A percentile compares a stretch with the other conserved stretches of the same genome.
Conservation (phyloP, 2,888 invertebrate genomes). For the Camponotus fellah region DNA sequence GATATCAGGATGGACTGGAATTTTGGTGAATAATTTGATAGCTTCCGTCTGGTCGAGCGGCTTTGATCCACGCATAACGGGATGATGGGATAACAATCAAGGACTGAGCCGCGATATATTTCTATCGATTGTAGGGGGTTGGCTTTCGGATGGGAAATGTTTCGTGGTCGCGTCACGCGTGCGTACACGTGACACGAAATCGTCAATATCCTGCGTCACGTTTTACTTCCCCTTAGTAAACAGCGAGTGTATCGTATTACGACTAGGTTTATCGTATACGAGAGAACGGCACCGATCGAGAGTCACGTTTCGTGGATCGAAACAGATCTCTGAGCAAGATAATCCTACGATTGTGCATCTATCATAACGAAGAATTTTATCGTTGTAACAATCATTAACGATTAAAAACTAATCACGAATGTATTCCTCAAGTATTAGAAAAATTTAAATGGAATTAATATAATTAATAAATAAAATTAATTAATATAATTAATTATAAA, state of each 20-base stretch:
- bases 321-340: neutral
- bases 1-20: constrained; percentile 12
- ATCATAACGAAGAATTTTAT: neutral
- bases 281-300: constrained; percentile 7
- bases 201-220: constrained; percentile 68
- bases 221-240: constrained; percentile 62
- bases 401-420: neutral
- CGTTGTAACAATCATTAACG: neutral
- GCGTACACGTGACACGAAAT: constrained; percentile 68
- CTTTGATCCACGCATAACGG: constrained; percentile 54
- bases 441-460: neutral
- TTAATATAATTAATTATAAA: neutral
- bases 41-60: constrained; percentile 13
- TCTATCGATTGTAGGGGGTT: constrained; percentile 62
- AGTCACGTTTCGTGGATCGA: constrained; percentile 33
- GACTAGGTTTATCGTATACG: neutral
- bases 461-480: neutral
- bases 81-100: constrained; percentile 26
- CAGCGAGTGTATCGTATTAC: constrained; percentile 59
- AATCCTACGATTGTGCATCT: neutral
- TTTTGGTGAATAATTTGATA: constrained; percentile 42
- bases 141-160: constrained; percentile 61
- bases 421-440: neutral
- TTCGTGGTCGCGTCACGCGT: constrained; percentile 64
- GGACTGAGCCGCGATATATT: constrained; percentile 4